Evolutionary conservation across 1,140 invertebrate genomes (phyloP), one percentile per base, ranked within the genome.

Genomic region (Drosophila sproati): DNA sequence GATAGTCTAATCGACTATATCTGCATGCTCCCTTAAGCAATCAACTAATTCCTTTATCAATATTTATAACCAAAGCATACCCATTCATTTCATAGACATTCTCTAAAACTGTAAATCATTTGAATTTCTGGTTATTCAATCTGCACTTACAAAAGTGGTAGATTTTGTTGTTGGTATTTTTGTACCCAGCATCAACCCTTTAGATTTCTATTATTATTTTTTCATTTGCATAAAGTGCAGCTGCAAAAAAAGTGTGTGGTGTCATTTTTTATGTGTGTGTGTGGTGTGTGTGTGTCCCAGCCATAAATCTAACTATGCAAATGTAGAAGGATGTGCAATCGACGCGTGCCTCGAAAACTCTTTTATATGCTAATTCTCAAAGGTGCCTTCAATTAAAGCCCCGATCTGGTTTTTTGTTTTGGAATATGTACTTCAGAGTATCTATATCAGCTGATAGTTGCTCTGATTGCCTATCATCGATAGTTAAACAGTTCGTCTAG

Each of bases 141-240:
- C 56, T 29, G 37, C 55, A n/a, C 32, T 12, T 12, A 28, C 7
- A 29, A 28, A 35, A 34, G 66, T 39, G 51, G 59, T 55, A 63
- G 50, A 47, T 55, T 55, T 52, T 63, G 59, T 51, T 43, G 45
- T 48, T 69, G 63, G 3, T 64, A 28, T 39, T 31, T 20, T 20
- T 20, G 20, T 20, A 56, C 35, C 37, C 39, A n/a, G 10, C 10
- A 72, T 4, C 69, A 59, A 66, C 50, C 61, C 73, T 57, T 71
- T 78, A 37, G 10, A 41, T 51, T 57, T 28, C 48, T 62, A 32
- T 50, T 67, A 12, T 66, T 34, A 47, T 59, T 73, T 35, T 66
- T 45, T 54, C 57, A 83, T 83, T 85, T 67, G 61, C 80, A 85
- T 85, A 85, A 81, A 78, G 20, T 85, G 74, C 78, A 80, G 75